Base-by-base conservation (phyloP, 2,113 vertebrate species). In the Rhabdomys dilectus region DNA sequence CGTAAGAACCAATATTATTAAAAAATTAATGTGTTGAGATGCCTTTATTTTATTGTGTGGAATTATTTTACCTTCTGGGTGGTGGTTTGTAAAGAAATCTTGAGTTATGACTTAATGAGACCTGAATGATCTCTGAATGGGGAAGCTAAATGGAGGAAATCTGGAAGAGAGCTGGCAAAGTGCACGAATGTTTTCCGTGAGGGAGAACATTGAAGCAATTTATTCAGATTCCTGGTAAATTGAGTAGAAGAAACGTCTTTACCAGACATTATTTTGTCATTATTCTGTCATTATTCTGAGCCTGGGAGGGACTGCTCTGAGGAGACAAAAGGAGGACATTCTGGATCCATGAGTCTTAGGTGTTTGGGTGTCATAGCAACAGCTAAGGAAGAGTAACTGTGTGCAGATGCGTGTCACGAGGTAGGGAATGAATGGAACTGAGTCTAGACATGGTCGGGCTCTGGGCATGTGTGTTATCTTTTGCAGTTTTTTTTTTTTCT, bases 21-120 rank as follows among this genome's bases (percentile, higher is more conserved):
- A 95, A 90, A 8, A 89, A 56, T 72, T 76, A 82, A 17, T 72
- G 58, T 88, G 58, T 91, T 48, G 84, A 96, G n/a, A 26, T 82
- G 10, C 89, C 26, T 58, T 7, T 19, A 56, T 21, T 82, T 88
- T 87, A 93, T 86, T 12, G 60, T 92, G 75, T 36, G 62, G 31
- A 92, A 90, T 91, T 16, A 36, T 80, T 84, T 42, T 88, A 56
- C 89, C 73, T 96, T 94, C 56, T 58, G 64, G n/a, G 7, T 36
- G 58, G 39, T 45, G 17, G 3, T 89, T n/a, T 89, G 1, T 51
- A 64, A 92, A 45, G 1, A 45, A n/a, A 19, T 81, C 21, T 76
- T 91, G 62, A 29, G 24, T 87, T 97, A 93, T 96, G 45, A n/a
- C 58, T 29, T 91, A 9, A 22, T 72, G 10, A 82, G 39, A 72